Evolutionary conservation across 1,140 invertebrate genomes (phyloP), one percentile per base, ranked within the genome.

Genomic region (Copidosoma floridanum): DNA sequence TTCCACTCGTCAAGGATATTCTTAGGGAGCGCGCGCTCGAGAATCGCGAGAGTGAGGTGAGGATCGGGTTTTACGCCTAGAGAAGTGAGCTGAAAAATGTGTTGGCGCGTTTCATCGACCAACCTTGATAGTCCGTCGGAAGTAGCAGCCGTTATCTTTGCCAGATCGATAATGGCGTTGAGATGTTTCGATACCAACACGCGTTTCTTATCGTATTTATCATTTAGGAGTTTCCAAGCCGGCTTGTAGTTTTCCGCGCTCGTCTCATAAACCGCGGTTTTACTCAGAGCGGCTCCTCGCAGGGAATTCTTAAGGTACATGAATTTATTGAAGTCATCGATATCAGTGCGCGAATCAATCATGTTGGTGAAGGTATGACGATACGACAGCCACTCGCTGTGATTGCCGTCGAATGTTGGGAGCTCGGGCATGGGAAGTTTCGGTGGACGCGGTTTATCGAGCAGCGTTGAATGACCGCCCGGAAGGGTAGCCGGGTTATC

Each of bases 191-290:
- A 18, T n/a, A 67, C 48, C 7, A 67, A 47, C 18, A 62, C 23
- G 7, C 61, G 53, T 37, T 57, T 60, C 11, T 57, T 32, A 27
- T 69, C 63, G 37, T 68, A 68, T 11, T 55, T 16, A 10, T 56
- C 41, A 16, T 3, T 26, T 21, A 68, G 55, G 1, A 63, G 11
- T 38, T 57, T 32, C 65, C 67, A 68, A 18, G 67, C 65, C 10
- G 46, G 47, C n/a, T 44, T 11, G 21, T 67, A 69, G 41, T 66
- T 69, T 53, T 69, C 68, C 5, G 43, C 56, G 26, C 61, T 67
- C 1, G 54, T 16, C 10, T 47, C 37, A 24, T 37, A 66, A 20
- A 64, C 7, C 1, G 50, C 1, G 6, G 67, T 26, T 24, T 56
- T 56, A 24, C 61, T 40, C 2, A 27, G 12, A 8, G 63, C 63